These are phyloP conservation scores for Phylloscopus collybita DNA, from an alignment of 2,797 vertebrate genomes.

Conservation along the genomic window DNA sequence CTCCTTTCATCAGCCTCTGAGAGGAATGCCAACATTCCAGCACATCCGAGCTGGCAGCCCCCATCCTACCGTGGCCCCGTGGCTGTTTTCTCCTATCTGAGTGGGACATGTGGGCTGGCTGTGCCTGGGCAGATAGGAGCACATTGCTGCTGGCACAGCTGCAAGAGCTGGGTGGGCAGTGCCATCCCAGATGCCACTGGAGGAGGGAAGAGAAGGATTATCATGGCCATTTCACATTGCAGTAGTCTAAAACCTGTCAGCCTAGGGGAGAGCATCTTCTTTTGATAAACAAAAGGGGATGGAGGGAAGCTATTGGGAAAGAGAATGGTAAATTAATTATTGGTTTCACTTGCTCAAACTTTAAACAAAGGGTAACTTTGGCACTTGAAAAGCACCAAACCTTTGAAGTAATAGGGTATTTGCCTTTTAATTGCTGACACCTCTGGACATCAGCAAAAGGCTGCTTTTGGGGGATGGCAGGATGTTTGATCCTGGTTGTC, in stretches of 20 bases:
- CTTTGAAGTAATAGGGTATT: not conserved
- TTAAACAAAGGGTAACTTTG: not conserved
- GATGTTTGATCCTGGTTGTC: not conserved
- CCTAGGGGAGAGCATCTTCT: not conserved
- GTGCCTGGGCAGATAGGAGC: not conserved
- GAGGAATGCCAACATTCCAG: not conserved
- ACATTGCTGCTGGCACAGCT: not conserved
- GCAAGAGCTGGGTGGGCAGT: conserved; percentile 19
- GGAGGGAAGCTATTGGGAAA: not conserved
- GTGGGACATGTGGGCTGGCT: not conserved
- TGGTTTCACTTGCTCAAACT: not conserved
- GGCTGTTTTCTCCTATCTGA: conserved; percentile 14
- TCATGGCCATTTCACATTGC: conserved; percentile 4
- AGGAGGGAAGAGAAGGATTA: conserved; percentile 2
- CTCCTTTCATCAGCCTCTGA: not conserved
- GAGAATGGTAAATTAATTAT: not conserved
- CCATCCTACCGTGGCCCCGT: not conserved
- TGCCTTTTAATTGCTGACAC: not conserved
- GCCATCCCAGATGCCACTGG: conserved; percentile 23
- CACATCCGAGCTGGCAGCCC: not conserved
- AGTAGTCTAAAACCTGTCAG: conserved; percentile 23
- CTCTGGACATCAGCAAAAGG: not conserved
- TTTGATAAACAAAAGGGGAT: not conserved
- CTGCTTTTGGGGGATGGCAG: not conserved
- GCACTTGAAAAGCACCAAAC: not conserved